phyloP scores from a whole-genome alignment of 2,113 vertebrate genomes.

The Laticauda colubrina region DNA sequence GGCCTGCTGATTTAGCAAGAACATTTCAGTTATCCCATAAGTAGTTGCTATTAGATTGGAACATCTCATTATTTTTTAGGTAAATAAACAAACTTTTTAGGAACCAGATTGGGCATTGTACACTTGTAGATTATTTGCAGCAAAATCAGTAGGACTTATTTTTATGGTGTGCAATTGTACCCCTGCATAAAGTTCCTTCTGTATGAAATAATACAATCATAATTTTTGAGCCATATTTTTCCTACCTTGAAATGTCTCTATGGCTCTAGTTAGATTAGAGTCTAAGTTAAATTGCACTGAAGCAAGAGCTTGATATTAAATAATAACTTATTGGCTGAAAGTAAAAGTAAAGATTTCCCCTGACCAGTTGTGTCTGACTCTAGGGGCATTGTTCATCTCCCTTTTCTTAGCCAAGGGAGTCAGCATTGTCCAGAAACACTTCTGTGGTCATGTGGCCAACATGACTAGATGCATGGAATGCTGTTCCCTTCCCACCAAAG shows the following conservation, averaged over 20 bases:
- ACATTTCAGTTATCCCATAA: not conserved
- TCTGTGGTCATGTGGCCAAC: not conserved
- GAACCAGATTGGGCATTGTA: not conserved
- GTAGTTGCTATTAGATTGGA: conserved; percentile 22
- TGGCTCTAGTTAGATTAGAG: not conserved
- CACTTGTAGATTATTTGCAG: not conserved
- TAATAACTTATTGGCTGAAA: not conserved
- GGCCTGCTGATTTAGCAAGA: conserved; percentile 45
- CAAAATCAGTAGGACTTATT: not conserved
- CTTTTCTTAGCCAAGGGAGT: not conserved
- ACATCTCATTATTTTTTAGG: conserved; percentile 25
- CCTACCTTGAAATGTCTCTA: not conserved
- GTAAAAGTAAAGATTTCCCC: not conserved
- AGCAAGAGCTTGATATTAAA: not conserved
- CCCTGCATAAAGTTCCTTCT: not conserved
- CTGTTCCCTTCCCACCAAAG: not conserved
- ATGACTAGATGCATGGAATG: not conserved
- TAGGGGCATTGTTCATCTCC: not conserved
- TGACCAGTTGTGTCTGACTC: not conserved
- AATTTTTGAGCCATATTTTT: not conserved
- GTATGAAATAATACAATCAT: not conserved
- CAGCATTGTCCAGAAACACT: not conserved
- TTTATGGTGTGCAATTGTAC: not conserved
- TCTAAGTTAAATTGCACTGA: not conserved
- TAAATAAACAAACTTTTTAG: conserved; percentile 9